phyloP scores from a whole-genome alignment of 2,888 invertebrate genomes.

The Euzophera pinguis region DNA sequence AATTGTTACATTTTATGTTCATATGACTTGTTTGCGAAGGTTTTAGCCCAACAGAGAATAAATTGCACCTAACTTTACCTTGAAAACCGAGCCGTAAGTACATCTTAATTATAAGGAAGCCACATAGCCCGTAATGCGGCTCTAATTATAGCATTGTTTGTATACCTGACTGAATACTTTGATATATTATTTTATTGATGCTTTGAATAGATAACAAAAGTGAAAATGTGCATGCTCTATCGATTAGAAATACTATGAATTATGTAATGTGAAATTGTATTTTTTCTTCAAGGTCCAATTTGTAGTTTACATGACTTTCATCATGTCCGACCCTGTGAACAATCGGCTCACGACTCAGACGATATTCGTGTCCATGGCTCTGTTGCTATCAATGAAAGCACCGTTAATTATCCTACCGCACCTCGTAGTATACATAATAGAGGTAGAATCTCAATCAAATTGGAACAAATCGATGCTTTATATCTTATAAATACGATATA shows the following conservation, averaged over 20 bases:
- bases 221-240: too few species aligned
- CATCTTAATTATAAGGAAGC: too few species aligned
- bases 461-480: background rate
- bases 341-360: conserved; percentile 89
- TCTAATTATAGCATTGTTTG: too few species aligned
- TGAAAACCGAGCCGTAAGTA: too few species aligned
- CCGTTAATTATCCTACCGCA: background rate
- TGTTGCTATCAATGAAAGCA: conserved; percentile 73
- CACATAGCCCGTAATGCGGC: too few species aligned
- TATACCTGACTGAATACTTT: too few species aligned
- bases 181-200: too few species aligned
- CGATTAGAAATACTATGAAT: background rate
- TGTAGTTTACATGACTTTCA: conserved; percentile 83
- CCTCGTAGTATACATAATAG: background rate
- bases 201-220: too few species aligned
- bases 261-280: conserved; percentile 11
- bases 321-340: conserved; percentile 82
- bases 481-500: background rate
- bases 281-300: conserved; percentile 83
- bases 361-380: conserved; percentile 91
- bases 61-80: too few species aligned
- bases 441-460: background rate
- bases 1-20: too few species aligned
- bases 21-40: too few species aligned
- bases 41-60: too few species aligned